Evolutionary conservation across 37 sponge, comb jelly and placozoan species (phyloP).

Genomic region (Hexactinellida sp.): DNA sequence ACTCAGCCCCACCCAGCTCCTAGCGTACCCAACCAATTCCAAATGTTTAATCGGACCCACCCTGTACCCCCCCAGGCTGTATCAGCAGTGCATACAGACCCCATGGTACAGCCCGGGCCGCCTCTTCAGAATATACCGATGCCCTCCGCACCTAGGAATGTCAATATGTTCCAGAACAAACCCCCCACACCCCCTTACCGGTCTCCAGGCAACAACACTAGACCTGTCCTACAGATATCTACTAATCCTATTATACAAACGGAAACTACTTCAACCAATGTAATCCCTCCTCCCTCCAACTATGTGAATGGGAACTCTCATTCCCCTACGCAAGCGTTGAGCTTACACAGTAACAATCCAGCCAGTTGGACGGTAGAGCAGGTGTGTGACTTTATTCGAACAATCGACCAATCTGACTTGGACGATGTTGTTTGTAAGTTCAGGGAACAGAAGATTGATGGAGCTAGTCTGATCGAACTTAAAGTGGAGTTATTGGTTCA

Average conservation of each 20-base stretch:
- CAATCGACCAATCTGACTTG: neutral
- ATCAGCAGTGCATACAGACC: neutral
- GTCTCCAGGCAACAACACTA: neutral
- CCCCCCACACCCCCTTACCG: neutral
- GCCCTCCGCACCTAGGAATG: neutral
- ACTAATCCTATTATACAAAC: neutral
- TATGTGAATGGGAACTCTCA: neutral
- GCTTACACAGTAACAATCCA: neutral
- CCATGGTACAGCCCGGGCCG: neutral
- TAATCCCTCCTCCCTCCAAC: conserved; percentile 6
- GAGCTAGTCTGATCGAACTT: neutral
- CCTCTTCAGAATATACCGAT: neutral
- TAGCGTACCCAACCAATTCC: neutral
- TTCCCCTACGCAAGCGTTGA: neutral
- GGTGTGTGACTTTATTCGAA: neutral
- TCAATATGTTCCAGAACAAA: neutral
- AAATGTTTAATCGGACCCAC: neutral
- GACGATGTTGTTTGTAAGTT: neutral
- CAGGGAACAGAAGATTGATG: neutral
- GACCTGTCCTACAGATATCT: neutral
- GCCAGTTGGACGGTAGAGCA: neutral
- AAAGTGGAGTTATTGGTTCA: neutral
- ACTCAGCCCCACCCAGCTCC: neutral
- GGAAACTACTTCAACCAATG: neutral
- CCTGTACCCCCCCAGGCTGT: neutral